Evolutionary conservation across 2,113 vertebrate species (phyloP), one percentile per base, ranked within the genome.

Genomic region (Tinamus guttatus): DNA sequence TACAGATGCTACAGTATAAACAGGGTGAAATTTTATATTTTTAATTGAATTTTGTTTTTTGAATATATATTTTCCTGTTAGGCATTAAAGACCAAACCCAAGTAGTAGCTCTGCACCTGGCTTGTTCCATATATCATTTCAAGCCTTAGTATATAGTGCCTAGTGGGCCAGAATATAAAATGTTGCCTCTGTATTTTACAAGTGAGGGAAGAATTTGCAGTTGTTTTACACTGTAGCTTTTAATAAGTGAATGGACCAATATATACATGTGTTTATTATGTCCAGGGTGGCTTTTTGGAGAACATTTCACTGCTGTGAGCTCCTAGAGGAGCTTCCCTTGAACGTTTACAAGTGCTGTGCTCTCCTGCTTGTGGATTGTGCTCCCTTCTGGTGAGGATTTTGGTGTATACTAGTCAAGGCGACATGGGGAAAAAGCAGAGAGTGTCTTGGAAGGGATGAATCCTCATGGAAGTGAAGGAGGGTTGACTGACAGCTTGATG

Each of bases 21-120:
- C 54, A 28, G 64, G 24, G 36, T 1, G 21, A 65, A 93, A 43
- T 71, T 85, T 30, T 56, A 0, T 4, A 8, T 28, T 86, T 83
- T 92, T 84, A 95, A 92, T 97, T 96, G 54, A 36, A n/a, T 88
- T 92, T 88, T 88, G 30, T 59, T 41, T 73, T 30, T 36, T 70
- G 47, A 81, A 90, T 30, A 32, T 69, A 16, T 24, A 40, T 87
- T 49, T 49, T 85, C 52, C 11, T 74, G 18, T 65, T 7, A 69
- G 43, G 21, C 40, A 19, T 60, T 40, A 80, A 83, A 83, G 15
- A 56, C 16, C n/a, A 65, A 67, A 27, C 7, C 19, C 36, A 28
- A 56, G 43, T 3, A 54, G 34, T 51, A 78, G 51, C 59, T 85
- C 84, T 28, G 13, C 22, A 47, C 67, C 9, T 36, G 21, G 40